Evolutionary conservation across 92 coral and sea anemone species (phyloP).

Genomic region (Parazoanthus atlanticus): DNA sequence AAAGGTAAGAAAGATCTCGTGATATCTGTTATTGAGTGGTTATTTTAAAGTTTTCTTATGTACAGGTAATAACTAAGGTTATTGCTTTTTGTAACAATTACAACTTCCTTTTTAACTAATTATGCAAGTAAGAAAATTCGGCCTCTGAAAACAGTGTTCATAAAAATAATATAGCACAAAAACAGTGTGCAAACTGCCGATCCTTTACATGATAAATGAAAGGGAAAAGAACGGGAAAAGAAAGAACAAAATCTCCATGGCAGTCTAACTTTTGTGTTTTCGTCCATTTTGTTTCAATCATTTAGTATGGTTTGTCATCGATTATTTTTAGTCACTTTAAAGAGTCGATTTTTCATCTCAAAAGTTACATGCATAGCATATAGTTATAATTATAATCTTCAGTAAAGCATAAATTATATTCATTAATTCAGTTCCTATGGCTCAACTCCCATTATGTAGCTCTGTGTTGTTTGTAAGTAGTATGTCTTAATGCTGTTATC

Average conservation of each 20-base stretch:
- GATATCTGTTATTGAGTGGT: neutral
- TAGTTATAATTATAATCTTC: too few species aligned
- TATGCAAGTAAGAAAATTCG: neutral
- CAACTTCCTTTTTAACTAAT: neutral
- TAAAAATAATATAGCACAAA: too few species aligned
- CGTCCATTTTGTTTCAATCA: too few species aligned
- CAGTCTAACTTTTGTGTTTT: neutral
- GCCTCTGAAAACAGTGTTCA: neutral
- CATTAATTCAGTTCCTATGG: neutral
- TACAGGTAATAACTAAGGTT: too few species aligned
- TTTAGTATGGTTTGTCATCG: too few species aligned
- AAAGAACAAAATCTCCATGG: too few species aligned
- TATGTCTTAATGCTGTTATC: neutral
- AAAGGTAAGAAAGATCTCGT: conserved; percentile 52
- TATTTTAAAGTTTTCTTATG: too few species aligned
- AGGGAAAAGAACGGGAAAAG: neutral
- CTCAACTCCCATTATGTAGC: neutral
- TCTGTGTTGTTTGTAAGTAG: neutral
- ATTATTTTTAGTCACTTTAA: neutral
- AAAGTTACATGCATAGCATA: neutral
- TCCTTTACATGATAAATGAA: too few species aligned
- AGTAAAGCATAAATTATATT: neutral
- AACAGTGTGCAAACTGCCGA: too few species aligned
- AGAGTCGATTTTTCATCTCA: too few species aligned
- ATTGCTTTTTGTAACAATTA: neutral